These are phyloP conservation scores for Ostrea denselamellosa DNA, from an alignment of 1,140 invertebrate genomes.

Conservation along the genomic window DNA sequence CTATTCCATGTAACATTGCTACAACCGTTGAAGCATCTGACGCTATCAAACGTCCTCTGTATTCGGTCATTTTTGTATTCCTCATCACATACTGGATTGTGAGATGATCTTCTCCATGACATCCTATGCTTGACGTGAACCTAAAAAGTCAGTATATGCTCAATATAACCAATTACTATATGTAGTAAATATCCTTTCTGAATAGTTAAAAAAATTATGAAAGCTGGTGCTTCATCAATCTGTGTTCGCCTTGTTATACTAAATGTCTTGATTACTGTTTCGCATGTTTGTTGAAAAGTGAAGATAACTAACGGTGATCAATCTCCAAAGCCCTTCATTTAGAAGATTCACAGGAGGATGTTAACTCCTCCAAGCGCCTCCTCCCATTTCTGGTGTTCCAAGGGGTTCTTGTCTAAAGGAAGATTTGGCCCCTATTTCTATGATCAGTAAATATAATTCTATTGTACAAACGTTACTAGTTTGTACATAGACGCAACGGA, in stretches of 20 bases:
- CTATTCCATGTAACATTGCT: neutral
- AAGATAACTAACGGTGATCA: neutral
- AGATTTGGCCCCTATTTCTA: too few species aligned
- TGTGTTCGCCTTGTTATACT: neutral
- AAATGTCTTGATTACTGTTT: neutral
- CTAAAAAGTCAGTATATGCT: neutral
- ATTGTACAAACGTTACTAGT: too few species aligned
- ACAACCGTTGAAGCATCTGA: neutral
- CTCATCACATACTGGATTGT: neutral
- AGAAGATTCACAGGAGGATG: too few species aligned
- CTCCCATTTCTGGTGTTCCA: too few species aligned
- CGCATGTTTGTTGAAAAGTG: neutral
- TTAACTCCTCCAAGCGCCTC: too few species aligned
- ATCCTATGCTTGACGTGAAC: neutral
- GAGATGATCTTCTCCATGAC: neutral
- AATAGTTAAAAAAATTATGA: neutral
- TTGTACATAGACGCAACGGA: too few species aligned
- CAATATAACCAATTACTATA: neutral
- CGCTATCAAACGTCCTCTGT: neutral
- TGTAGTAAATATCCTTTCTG: neutral
- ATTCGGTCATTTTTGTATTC: neutral
- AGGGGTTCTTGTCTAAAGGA: too few species aligned
- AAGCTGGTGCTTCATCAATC: neutral
- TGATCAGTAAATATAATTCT: too few species aligned
- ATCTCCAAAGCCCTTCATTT: too few species aligned